Base-by-base conservation (phyloP, 2,888 invertebrate genomes). In the Pterostichus madidus region DNA sequence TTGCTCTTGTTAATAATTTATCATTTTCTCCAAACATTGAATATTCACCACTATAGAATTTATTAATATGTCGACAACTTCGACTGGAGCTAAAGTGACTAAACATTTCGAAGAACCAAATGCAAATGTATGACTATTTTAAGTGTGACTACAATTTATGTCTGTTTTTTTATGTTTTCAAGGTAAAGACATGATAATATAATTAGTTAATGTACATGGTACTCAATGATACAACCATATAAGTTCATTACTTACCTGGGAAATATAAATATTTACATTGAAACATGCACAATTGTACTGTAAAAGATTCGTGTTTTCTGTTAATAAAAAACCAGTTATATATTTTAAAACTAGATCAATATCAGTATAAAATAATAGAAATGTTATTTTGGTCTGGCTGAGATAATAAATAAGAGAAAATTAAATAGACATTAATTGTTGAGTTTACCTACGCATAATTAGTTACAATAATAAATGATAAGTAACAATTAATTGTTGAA, bases 101-200 rank as follows among this genome's bases (percentile, higher is more conserved):
- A 61, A 81, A 81, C 81, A 81, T 81, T 59, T 59, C 13, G 81
- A 5, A 13, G 68, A 39, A 52, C 17, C 46, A 31, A 15, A 39
- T 10, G 4, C 39, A 61, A 31, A 7, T 52, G 35, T 31, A 64
- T 7, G 1, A 8, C 8, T 39, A 8, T 39, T 39, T 39, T 64
- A 15, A 52, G 75, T 80, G 44, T 68, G 39, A 80, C 68, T 75
- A 75, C 13, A 39, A 35, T 59, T 73, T 71, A 71, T 71, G 24
- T 52, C 80, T 68, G 17, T 73, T 80, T 56, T n/a, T 80, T 81
- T 53, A 44, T 46, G 17, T 59, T 75, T 56, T 73, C 81, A 81
- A 81, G 81, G 81, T 81, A 75, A 81, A 81, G 61, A 81, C 73
- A 24, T 32, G 81, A 61, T 81, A 81, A 81, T 81, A 81, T 81